phyloP scores from a whole-genome alignment of 2,797 vertebrate species.

The Myripristis murdjan region DNA sequence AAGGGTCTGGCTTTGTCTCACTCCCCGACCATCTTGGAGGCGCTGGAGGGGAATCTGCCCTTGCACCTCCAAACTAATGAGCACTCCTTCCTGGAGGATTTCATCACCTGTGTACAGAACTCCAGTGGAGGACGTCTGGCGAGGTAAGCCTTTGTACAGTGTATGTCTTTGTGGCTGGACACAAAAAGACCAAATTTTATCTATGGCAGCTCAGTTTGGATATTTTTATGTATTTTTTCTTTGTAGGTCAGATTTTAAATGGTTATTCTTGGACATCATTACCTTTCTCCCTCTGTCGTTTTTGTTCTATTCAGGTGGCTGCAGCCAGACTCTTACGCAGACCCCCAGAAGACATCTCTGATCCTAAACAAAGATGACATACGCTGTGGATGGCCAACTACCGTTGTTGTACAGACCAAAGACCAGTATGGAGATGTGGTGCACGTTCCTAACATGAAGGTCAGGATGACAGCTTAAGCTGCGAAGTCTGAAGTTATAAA shows the following conservation, averaged over 20 bases:
- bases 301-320: constrained; percentile 90
- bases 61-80: constrained; percentile 98
- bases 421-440: constrained; percentile 99
- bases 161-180: not conserved
- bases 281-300: not conserved
- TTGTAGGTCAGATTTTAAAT: not conserved
- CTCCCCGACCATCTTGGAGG: constrained; percentile 97
- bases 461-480: constrained; percentile 52
- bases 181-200: not conserved
- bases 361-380: constrained; percentile 99
- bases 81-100: constrained; percentile 98
- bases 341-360: constrained; percentile 97
- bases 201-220: not conserved
- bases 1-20: constrained; percentile 97
- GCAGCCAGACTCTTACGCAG: constrained; percentile 98
- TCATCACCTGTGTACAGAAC: constrained; percentile 95
- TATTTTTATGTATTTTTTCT: not conserved
- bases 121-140: constrained; percentile 98
- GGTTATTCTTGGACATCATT: not conserved
- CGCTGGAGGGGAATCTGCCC: constrained; percentile 96
- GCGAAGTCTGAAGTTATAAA: not conserved
- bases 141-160: constrained; percentile 82
- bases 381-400: constrained; percentile 97
- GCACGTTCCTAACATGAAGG: constrained; percentile 99
- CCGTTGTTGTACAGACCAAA: constrained; percentile 98